phyloP scores from a whole-genome alignment of 2,888 invertebrate genomes.

The Alloscopus bannaensis region DNA sequence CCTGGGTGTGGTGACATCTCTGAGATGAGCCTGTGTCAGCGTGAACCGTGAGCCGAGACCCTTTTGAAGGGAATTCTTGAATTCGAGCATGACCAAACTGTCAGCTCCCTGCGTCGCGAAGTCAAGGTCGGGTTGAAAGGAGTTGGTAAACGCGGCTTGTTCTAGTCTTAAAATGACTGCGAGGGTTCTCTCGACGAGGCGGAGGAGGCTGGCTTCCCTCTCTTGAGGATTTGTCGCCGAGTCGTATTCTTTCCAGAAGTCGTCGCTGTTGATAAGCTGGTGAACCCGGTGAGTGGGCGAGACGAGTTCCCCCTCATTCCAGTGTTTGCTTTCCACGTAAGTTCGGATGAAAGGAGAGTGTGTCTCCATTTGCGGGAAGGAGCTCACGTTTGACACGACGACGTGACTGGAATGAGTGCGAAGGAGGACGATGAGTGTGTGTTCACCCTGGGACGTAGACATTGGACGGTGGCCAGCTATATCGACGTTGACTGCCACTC shows the following conservation, averaged over 20 bases:
- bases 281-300: too few relatives aligned
- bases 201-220: background rate
- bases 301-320: background rate
- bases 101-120: conserved; percentile 32
- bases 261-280: background rate
- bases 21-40: background rate
- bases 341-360: conserved; percentile 27
- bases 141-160: background rate
- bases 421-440: conserved; percentile 9
- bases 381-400: background rate
- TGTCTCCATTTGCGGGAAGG: conserved; percentile 30
- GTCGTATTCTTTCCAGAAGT: conserved; percentile 38
- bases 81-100: conserved; percentile 32
- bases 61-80: conserved; percentile 18
- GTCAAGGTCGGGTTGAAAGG: conserved; percentile 14
- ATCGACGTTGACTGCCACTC: background rate
- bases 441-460: background rate
- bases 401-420: conserved; percentile 10
- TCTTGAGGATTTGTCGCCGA: background rate
- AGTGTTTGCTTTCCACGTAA: background rate
- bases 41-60: conserved; percentile 22
- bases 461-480: background rate
- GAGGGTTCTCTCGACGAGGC: background rate
- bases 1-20: conserved; percentile 18
- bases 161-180: conserved; percentile 21